These are phyloP conservation scores for Cryptocephalus primarius DNA, from an alignment of 2,888 invertebrate genomes.

Conservation along the genomic window DNA sequence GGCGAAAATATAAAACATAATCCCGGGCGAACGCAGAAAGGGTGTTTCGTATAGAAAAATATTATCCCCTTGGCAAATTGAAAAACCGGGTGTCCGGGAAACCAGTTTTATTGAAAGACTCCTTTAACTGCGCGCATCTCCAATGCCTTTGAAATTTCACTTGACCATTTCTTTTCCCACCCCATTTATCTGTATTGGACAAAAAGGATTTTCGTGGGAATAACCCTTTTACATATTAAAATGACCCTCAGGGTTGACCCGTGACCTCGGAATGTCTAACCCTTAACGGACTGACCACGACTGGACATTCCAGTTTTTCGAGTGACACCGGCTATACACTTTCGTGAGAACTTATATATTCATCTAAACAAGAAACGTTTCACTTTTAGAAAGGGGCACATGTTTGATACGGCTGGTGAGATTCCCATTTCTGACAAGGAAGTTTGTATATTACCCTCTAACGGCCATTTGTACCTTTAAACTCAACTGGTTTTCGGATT, in stretches of 20 bases:
- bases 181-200: constrained; percentile 26
- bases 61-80: constrained; percentile 11
- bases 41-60: constrained; percentile 15
- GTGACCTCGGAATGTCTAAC: constrained; percentile 21
- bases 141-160: constrained; percentile 23
- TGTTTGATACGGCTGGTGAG: no score
- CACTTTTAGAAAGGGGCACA: constrained; percentile 1
- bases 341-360: constrained; percentile 24
- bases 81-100: constrained; percentile 22
- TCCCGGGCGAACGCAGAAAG: neutral
- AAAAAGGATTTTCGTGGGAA: constrained; percentile 25
- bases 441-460: constrained; percentile 6
- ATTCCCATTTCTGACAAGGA: constrained; percentile 11
- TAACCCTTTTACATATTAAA: constrained; percentile 26
- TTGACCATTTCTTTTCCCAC: constrained; percentile 28
- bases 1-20: no score
- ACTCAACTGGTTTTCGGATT: constrained; percentile 10
- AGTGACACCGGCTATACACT: constrained; percentile 23
- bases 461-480: constrained; percentile 5
- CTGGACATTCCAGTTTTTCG: constrained; percentile 32
- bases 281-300: constrained; percentile 35
- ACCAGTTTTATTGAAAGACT: constrained; percentile 26
- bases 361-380: constrained; percentile 15
- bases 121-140: constrained; percentile 17
- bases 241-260: constrained; percentile 27